Evolutionary conservation across 2,113 vertebrate species (phyloP).

Genomic region (Morphnarchus princeps): DNA sequence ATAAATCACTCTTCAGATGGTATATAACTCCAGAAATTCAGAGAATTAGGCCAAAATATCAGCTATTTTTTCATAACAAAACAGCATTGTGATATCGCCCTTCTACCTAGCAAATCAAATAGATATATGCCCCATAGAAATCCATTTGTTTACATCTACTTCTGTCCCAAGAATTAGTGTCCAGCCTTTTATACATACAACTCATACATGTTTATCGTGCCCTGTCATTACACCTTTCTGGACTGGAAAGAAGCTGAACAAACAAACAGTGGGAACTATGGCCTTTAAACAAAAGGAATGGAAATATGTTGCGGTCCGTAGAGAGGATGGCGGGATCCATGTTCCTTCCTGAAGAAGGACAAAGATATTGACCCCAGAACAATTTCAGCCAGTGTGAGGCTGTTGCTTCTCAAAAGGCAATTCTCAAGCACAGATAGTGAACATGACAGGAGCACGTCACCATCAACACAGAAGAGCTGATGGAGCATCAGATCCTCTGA

Average conservation of each 20-base stretch:
- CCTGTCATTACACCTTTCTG: neutral
- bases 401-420: constrained; percentile 6
- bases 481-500: neutral
- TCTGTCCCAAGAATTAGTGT: neutral
- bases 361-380: neutral
- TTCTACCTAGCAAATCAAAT: neutral
- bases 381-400: neutral
- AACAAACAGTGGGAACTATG: neutral
- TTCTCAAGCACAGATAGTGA: neutral
- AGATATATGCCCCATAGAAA: neutral
- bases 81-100: neutral
- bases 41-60: neutral
- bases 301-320: rapidly evolving
- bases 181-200: neutral
- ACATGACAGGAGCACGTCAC: neutral
- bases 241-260: neutral
- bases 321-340: neutral
- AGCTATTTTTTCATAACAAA: neutral
- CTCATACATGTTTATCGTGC: neutral
- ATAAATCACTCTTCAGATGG: neutral
- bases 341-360: neutral
- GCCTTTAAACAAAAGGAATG: neutral
- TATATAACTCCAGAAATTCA: neutral
- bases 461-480: neutral
- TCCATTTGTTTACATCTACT: neutral